Base-by-base conservation (phyloP, 2,113 vertebrate genomes). In the Ptilonorhynchus violaceus region DNA sequence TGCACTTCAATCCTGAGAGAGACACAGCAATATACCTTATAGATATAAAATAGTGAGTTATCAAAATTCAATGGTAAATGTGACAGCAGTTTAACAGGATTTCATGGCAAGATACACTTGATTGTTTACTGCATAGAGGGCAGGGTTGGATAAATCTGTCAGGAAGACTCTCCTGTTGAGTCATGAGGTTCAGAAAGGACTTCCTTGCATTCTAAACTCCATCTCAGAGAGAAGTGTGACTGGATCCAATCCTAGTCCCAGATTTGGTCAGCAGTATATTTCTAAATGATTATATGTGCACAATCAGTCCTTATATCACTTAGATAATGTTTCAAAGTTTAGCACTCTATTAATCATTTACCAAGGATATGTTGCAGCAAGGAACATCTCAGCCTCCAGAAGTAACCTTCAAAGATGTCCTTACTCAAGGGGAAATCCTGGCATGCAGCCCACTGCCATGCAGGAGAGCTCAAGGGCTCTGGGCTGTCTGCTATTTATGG, bases 371-470 rank as follows among this genome's bases (percentile, higher is more conserved):
- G 18, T 14, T 63, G 31, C 35, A 33, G 18, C 10, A 70, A 63
- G 35, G 35, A 84, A 16, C 30, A 16, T 28, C 21, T 42, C 63
- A 33, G 0, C 15, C 22, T 37, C 0, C 0, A 84, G 22, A 15
- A 42, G 22, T 63, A 49, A 63, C 56, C 35, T 70, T 90, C 55
- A 49, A 37, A 56, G 41, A 13, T 33, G 47, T 35, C 63, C 55
- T 35, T 27, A 42, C 30, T 35, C 20, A 62, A 42, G 56, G 21
- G 17, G 22, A 23, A 31, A 63, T 42, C 35, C 31, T 84, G 79
- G 49, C 42, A 15, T 11, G 35, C 49, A 69, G 56, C 79, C 88
- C 35, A 17, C 17, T 28, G 35, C 21, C 0, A 0, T 41, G 30
- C 62, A 25, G 10, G 46, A 47, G 39, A 83, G 27, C 25, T n/a